These are phyloP conservation scores for Grapholita molesta DNA, from an alignment of 1,140 invertebrate species.

Conservation along the genomic window DNA sequence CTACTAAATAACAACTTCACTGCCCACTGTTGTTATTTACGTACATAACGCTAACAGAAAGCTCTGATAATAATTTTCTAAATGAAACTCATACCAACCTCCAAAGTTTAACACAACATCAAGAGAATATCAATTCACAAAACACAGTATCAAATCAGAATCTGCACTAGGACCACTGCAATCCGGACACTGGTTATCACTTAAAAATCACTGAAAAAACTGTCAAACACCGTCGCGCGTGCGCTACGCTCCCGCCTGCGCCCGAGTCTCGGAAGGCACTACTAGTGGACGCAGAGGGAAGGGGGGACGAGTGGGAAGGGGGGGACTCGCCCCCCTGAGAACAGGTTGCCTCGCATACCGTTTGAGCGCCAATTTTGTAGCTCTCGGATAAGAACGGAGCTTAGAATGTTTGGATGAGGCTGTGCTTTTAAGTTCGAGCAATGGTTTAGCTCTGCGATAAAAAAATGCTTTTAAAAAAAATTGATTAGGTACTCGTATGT, in stretches of 20 bases:
- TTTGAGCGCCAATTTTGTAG: slow-evolving; percentile 70
- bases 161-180: slow-evolving; percentile 43
- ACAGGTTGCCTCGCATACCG: slow-evolving; percentile 71
- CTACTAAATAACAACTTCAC: not conserved
- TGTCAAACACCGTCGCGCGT: slow-evolving; percentile 11
- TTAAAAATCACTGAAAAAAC: not conserved
- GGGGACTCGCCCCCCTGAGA: slow-evolving; percentile 44
- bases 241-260: slow-evolving; percentile 31
- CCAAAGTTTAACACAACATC: slow-evolving; percentile 3
- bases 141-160: slow-evolving; percentile 5
- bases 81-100: slow-evolving; percentile 4
- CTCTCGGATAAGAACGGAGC: slow-evolving; percentile 25
- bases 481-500: too few relatives aligned
- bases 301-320: not conserved
- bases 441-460: not conserved
- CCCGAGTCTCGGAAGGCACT: slow-evolving; percentile 55
- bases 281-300: slow-evolving; percentile 27
- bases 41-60: not conserved
- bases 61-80: not conserved
- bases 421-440: slow-evolving; percentile 2
- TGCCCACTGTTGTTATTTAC: not conserved
- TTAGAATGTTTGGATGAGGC: slow-evolving; percentile 1
- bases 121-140: not conserved
- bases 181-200: slow-evolving; percentile 38
- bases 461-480: too few relatives aligned